phyloP scores from a whole-genome alignment of 1,140 invertebrate genomes.

The Episyrphus balteatus region DNA sequence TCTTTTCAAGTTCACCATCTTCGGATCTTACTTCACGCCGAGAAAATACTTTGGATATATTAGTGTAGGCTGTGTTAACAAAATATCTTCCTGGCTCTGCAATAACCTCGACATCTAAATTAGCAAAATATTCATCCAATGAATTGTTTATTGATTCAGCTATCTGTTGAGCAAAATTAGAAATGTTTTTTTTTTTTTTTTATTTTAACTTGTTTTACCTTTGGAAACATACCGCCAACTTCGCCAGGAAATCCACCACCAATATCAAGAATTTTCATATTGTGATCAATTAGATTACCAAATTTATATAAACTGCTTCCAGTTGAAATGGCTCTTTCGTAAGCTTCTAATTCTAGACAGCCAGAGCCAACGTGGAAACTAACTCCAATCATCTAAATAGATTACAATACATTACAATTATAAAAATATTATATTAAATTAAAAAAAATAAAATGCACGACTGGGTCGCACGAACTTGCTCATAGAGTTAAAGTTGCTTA shows the following conservation, averaged over 20 bases:
- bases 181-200: no score
- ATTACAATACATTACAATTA: no score
- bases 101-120: constrained; percentile 59
- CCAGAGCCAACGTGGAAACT: constrained; percentile 80
- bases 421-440: no score
- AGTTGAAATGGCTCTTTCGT: constrained; percentile 52
- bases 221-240: constrained; percentile 47
- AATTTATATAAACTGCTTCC: constrained; percentile 54
- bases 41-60: constrained; percentile 55
- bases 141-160: constrained; percentile 44
- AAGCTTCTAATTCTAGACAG: constrained; percentile 59
- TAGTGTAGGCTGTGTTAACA: constrained; percentile 82
- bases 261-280: constrained; percentile 62
- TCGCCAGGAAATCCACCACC: constrained; percentile 75
- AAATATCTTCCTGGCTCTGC: constrained; percentile 92
- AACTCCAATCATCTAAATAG: constrained; percentile 48
- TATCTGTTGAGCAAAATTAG: no score
- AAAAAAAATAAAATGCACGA: no score
- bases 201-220: constrained; percentile 36
- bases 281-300: constrained; percentile 50
- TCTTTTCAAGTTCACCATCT: constrained; percentile 2
- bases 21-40: constrained; percentile 30
- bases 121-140: constrained; percentile 69
- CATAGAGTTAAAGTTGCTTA: no score
- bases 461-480: no score